Base-by-base conservation (phyloP, 2,888 invertebrate genomes). In the Zygogramma bicolorata region DNA sequence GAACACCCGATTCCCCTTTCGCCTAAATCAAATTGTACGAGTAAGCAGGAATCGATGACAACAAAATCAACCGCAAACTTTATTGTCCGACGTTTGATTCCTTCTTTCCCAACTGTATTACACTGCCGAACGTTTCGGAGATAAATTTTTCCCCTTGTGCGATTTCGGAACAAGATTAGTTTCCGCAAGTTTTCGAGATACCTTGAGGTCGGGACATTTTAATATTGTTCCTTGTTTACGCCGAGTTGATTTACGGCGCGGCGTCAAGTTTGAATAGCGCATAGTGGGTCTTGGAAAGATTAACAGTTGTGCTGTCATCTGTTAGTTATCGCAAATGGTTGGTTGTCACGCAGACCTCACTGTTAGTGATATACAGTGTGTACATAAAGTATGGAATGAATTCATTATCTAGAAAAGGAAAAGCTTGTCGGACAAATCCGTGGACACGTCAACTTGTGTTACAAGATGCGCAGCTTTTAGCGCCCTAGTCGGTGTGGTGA, bases 41-140 rank as follows among this genome's bases (percentile, higher is more conserved):
- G 70, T 73, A 70, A 73, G 72, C 73, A 70, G 62, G 68, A 75
- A 73, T 75, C 69, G 75, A 73, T 73, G 72, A 70, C 75, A 75
- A 70, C 70, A 68, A 68, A 71, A 74, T 76, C 74, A 71, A 71
- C 67, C 71, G n/a, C 71, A 63, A 65, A 72, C 71, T 76, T 74
- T 76, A 72, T 74, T 72, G 71, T 59, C 46, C 49, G 57, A 25
- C 58, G 70, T 67, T 71, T 63, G 46, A 58, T 71, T 53, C 53
- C 10, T 53, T 27, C 53, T 27, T 53, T n/a, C 60, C 20, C 22
- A 60, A 20, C 58, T 20, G 61, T 42, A 57, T 61, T 27, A 40
- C 46, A 31, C 27, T 68, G 65, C 68, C 71, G 68, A 68, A 68
- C 61, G 53, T 53, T 58, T 58, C 60, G 8, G 53, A 60, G 61